phyloP scores from a whole-genome alignment of 2,888 invertebrate genomes.

The Operophtera brumata region DNA sequence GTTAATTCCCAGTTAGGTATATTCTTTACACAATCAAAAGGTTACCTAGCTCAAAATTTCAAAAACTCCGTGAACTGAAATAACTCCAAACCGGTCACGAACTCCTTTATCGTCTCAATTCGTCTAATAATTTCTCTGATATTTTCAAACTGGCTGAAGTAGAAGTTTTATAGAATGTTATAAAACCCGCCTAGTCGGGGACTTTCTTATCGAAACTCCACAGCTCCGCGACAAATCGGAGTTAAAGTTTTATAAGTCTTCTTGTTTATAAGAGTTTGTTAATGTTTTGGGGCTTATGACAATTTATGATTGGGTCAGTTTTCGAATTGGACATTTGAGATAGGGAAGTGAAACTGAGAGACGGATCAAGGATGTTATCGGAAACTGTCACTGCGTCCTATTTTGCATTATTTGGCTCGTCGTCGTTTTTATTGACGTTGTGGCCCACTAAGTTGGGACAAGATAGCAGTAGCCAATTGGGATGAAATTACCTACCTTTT shows the following conservation, averaged over 20 bases:
- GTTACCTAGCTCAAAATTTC: not conserved
- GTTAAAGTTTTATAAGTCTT: conserved; percentile 52
- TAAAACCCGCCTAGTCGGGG: conserved; percentile 49
- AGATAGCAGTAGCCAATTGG: too few relatives aligned
- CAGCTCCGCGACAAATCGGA: conserved; percentile 55
- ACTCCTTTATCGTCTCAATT: conserved; percentile 5
- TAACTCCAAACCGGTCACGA: not conserved
- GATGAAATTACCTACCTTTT: too few relatives aligned
- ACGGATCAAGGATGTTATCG: too few relatives aligned
- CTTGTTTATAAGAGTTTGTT: conserved; percentile 48
- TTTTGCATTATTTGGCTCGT: too few relatives aligned
- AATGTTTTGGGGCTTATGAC: conserved; percentile 20
- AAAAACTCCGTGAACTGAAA: not conserved
- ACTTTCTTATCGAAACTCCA: conserved; percentile 58
- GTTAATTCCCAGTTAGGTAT: too few relatives aligned
- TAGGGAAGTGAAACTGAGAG: not conserved
- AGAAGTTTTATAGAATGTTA: conserved; percentile 49
- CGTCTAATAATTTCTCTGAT: not conserved
- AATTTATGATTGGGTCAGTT: not conserved
- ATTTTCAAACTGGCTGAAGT: conserved; percentile 15
- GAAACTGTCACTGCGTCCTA: too few relatives aligned
- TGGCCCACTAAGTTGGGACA: too few relatives aligned
- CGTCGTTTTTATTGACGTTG: too few relatives aligned
- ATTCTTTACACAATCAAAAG: not conserved
- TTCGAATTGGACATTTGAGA: not conserved